Evolutionary conservation across 2,888 invertebrate genomes (phyloP).

Genomic region (Lobophora halterata): DNA sequence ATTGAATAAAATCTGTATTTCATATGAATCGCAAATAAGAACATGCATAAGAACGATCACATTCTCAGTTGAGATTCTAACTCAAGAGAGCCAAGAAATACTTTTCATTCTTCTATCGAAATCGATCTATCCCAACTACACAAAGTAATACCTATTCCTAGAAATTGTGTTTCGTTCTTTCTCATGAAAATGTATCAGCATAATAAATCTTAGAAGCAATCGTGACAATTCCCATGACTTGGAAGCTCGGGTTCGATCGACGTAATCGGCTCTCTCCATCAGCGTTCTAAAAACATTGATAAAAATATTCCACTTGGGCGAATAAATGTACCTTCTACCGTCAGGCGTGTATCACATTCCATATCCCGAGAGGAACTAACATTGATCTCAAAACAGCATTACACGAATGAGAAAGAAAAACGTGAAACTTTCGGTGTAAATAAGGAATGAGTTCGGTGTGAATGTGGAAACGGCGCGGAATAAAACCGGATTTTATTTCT

Average conservation of each 20-base stretch:
- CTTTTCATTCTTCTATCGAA: too few species aligned
- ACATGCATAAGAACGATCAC: too few species aligned
- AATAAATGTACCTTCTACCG: slow-evolving; percentile 8
- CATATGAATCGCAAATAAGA: too few species aligned
- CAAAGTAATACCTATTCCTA: too few species aligned
- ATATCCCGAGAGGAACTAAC: slow-evolving; percentile 17
- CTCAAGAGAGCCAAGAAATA: too few species aligned
- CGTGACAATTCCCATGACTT: slow-evolving; percentile 16
- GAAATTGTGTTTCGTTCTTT: slow-evolving; percentile 10
- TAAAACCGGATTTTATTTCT: slow-evolving; percentile 20
- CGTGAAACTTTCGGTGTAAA: slow-evolving; percentile 19
- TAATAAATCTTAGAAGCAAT: slow-evolving; percentile 21
- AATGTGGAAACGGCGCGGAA: slow-evolving; percentile 11
- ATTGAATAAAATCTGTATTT: too few species aligned
- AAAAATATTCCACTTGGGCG: slow-evolving; percentile 13
- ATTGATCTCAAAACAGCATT: slow-evolving; percentile 24
- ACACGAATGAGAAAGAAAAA: slow-evolving; percentile 22
- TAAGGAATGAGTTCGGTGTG: slow-evolving; percentile 23
- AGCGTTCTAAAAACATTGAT: slow-evolving; percentile 17
- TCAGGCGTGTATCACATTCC: slow-evolving; percentile 14
- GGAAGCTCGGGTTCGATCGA: slow-evolving; percentile 15
- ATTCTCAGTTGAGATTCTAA: too few species aligned
- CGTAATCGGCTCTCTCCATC: slow-evolving; percentile 18
- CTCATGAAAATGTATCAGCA: slow-evolving; percentile 12
- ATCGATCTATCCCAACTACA: too few species aligned